A percentile compares a stretch with the other conserved stretches of the same genome.
phyloP scores from a whole-genome alignment of 1,140 invertebrate genomes.

The Eulimnadia texana region DNA sequence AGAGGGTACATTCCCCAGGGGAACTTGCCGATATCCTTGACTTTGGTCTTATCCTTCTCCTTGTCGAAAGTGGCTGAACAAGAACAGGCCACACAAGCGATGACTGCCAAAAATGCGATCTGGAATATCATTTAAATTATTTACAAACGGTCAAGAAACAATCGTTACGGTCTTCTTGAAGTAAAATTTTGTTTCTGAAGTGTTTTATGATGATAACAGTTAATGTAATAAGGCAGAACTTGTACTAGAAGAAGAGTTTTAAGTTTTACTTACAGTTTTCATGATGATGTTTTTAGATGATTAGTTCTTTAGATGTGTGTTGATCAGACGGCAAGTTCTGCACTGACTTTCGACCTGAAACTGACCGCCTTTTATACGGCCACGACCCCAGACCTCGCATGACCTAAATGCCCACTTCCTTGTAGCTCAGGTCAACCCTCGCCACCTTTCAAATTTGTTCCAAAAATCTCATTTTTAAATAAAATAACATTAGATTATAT shows the following conservation, averaged over 20 bases:
- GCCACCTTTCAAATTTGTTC: no score
- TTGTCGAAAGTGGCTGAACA: not conserved
- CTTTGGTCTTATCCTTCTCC: not conserved
- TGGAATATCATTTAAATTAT: not conserved
- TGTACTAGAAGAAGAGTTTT: no score
- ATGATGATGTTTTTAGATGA: not conserved
- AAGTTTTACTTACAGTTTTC: not conserved
- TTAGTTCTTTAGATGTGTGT: not conserved
- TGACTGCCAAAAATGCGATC: not conserved
- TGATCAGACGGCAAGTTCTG: not conserved
- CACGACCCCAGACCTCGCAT: not conserved
- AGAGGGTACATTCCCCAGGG: conserved; percentile 15
- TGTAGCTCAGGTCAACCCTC: not conserved
- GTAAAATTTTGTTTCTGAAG: not conserved
- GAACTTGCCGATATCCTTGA: not conserved
- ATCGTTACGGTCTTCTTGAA: not conserved
- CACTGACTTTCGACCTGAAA: not conserved
- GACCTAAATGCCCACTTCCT: not conserved
- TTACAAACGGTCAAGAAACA: not conserved
- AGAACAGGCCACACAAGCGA: not conserved
- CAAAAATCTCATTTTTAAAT: no score
- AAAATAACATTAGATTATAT: no score
- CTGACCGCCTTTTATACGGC: not conserved
- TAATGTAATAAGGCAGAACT: no score
- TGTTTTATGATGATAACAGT: no score